Evolutionary conservation across 2,888 invertebrate species (phyloP).

Genomic region (Blastobasis adustella): DNA sequence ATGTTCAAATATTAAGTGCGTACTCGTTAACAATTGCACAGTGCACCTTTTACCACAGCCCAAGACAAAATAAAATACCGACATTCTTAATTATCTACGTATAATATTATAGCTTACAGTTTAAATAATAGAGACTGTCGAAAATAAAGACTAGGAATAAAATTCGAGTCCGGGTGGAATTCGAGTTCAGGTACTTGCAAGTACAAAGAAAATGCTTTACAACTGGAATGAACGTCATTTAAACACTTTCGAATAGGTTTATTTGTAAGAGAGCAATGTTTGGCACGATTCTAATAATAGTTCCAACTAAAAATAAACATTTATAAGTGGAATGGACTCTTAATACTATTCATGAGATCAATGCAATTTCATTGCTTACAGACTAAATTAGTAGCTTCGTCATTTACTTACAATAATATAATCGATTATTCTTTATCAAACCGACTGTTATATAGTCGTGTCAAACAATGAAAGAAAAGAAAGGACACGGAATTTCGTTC

Average conservation of each 20-base stretch:
- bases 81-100: background rate
- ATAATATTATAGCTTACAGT: background rate
- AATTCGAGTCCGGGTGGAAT: too few relatives aligned
- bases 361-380: conserved; percentile 7
- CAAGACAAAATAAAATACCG: conserved; percentile 1
- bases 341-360: conserved; percentile 25
- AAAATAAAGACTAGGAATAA: too few relatives aligned
- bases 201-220: too few relatives aligned
- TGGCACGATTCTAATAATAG: conserved; percentile 30
- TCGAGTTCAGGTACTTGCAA: too few relatives aligned
- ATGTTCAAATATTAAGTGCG: conserved; percentile 13
- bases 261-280: conserved; percentile 23
- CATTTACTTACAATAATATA: too few relatives aligned
- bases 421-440: too few relatives aligned
- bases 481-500: conserved; percentile 29
- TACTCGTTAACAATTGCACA: conserved; percentile 21
- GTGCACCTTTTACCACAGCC: conserved; percentile 23
- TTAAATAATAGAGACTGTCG: too few relatives aligned
- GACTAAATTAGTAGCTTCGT: too few relatives aligned
- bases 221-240: too few relatives aligned
- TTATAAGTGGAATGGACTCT: conserved; percentile 9
- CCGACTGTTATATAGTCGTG: too few relatives aligned
- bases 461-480: conserved; percentile 17
- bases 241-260: background rate
- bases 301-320: conserved; percentile 14